Evolutionary conservation across 2,113 vertebrate species (phyloP), one percentile per base, ranked within the genome.

Genomic region (Perca fluviatilis): DNA sequence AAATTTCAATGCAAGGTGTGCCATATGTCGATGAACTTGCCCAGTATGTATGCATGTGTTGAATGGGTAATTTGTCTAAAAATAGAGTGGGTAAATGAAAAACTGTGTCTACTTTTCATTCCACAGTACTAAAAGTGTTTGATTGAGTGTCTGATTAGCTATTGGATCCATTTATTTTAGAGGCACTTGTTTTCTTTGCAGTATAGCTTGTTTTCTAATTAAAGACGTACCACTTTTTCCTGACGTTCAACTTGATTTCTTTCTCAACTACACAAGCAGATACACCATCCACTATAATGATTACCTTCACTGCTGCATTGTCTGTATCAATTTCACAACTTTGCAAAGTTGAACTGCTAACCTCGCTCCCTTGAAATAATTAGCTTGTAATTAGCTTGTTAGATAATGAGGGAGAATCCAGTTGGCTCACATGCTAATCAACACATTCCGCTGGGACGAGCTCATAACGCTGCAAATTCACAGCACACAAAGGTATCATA

Each of bases 381-480:
- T 81, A 86, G 62, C 60, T 83, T 56, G 79, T 90, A 89, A 92
- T 89, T 80, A 84, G 72, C 80, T 75, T 43, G 68, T 82, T 80
- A 68, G 83, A 82, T 84, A 84, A 86, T 80, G 86, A 87, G 77
- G 60, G 71, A 62, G 75, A 75, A 78, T 79, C 80, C 84, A 88
- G 72, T 81, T 65, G 87, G 72, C 74, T 87, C 64, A 58, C 68
- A 58, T 53, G 56, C 65, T 89, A 85, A 90, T 85, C 51, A 83
- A 64, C 82, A 82, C 16, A 69, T 21, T 40, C 77, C 18, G n/a
- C 83, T 61, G 87, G 78, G 88, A 84, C 7, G 73, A 79, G 69
- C 56, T 64, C 16, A 61, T 49, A 50, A 66, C 5, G 16, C 68
- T 69, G 68, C 72, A 46, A 19, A 70, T 50, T 43, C 70, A 7